Percentiles rank a stretch among this genome's conserved stretches.
phyloP scores from a whole-genome alignment of 2,888 invertebrate genomes.

The Nemotelus pantherinus region DNA sequence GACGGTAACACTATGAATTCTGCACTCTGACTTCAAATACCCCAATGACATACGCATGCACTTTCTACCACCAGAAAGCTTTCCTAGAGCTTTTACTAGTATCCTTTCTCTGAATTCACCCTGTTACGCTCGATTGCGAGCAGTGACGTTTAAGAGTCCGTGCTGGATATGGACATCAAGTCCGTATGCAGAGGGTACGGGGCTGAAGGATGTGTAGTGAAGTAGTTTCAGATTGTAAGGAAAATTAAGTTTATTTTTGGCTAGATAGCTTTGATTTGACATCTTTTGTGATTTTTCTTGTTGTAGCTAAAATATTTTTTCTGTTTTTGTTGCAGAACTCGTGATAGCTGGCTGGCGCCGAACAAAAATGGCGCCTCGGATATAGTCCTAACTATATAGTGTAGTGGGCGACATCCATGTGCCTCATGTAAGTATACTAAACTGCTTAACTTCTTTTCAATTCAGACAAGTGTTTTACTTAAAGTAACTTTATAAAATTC shows the following conservation, averaged over 20 bases:
- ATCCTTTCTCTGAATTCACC: conserved; percentile 2
- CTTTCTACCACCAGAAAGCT: conserved; percentile 4
- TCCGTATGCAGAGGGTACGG: not conserved
- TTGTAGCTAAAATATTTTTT: conserved; percentile 22
- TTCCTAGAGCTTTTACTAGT: not conserved
- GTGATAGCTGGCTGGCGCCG: conserved; percentile 64
- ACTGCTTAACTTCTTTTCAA: not conserved
- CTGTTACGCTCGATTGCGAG: conserved; percentile 8
- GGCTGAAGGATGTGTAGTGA: conserved; percentile 25
- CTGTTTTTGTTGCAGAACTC: conserved; percentile 59
- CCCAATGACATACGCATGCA: conserved; percentile 22
- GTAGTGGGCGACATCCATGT: conserved; percentile 66
- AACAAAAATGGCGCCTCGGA: conserved; percentile 66
- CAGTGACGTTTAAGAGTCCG: not conserved
- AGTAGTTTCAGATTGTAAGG: conserved; percentile 28
- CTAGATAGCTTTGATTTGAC: conserved; percentile 36
- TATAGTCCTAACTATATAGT: conserved; percentile 65
- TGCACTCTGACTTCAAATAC: not conserved
- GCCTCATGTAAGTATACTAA: conserved; percentile 64
- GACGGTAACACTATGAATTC: conserved; percentile 5
- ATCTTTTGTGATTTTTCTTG: conserved; percentile 11
- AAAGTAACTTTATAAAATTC: too few species aligned
- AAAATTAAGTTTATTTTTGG: conserved; percentile 37
- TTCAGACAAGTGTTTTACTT: not conserved
- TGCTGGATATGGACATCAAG: too few species aligned